Evolutionary conservation across 2,888 invertebrate species (phyloP).

Genomic region (Vesta saturnalis): DNA sequence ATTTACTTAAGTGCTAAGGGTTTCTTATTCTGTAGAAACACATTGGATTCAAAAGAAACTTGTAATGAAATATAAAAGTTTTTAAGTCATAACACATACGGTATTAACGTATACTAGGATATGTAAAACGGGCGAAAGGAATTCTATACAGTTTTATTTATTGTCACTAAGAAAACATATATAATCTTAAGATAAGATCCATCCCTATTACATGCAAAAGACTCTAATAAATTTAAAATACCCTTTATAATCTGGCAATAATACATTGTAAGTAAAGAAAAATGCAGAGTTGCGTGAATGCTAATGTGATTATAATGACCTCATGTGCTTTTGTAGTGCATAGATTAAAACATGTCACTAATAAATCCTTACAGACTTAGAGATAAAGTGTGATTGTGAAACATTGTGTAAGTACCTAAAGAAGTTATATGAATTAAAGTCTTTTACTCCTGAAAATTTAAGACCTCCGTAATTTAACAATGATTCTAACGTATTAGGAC

Average conservation of each 20-base stretch:
- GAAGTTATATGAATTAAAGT: no score
- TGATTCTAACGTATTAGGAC: no score
- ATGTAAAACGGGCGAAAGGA: no score
- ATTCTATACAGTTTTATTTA: background rate
- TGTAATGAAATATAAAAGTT: no score
- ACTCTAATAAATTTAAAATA: slow-evolving; percentile 12
- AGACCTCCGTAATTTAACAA: no score
- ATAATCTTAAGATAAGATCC: slow-evolving; percentile 1
- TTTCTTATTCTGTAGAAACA: no score
- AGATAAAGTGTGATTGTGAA: background rate
- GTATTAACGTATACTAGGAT: no score
- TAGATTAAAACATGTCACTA: slow-evolving; percentile 14
- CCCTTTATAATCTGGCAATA: slow-evolving; percentile 1
- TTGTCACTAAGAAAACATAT: background rate
- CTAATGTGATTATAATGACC: slow-evolving; percentile 18
- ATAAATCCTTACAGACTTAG: background rate
- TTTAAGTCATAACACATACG: no score
- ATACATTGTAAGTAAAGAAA: slow-evolving; percentile 7
- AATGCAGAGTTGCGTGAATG: slow-evolving; percentile 12
- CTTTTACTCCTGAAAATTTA: no score
- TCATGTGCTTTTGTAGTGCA: slow-evolving; percentile 13
- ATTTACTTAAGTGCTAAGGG: no score
- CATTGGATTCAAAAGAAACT: no score
- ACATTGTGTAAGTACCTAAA: background rate
- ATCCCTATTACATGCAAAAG: slow-evolving; percentile 11